phyloP scores from a whole-genome alignment of 2,113 vertebrate species.

The Spilogale gracilis region DNA sequence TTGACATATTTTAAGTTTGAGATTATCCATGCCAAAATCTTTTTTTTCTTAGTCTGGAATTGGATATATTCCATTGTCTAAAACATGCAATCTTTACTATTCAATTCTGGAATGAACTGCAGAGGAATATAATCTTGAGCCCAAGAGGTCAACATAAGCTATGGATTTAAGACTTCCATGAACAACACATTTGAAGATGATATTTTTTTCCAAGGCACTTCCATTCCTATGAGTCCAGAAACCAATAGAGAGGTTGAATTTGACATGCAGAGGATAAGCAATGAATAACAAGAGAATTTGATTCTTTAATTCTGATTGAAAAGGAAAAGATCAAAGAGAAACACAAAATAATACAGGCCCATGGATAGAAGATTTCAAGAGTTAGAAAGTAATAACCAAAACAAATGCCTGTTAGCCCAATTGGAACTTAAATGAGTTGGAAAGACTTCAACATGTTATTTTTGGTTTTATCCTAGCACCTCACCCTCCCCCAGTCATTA shows the following conservation, averaged over 20 bases:
- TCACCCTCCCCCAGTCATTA: not conserved
- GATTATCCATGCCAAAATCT: slow-evolving; percentile 19
- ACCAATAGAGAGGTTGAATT: not conserved
- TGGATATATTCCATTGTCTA: not conserved
- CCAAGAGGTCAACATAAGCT: not conserved
- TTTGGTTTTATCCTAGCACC: not conserved
- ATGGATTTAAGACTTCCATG: not conserved
- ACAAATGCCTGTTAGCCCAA: not conserved
- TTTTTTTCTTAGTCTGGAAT: slow-evolving; percentile 36
- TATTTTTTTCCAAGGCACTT: slow-evolving; percentile 2
- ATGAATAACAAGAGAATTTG: not conserved
- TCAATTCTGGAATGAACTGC: not conserved
- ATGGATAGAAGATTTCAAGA: not conserved
- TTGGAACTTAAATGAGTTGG: not conserved
- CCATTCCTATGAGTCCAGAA: not conserved
- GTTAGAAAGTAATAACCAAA: not conserved
- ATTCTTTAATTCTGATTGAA: not conserved
- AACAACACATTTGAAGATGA: not conserved
- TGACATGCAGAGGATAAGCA: not conserved
- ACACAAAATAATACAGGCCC: not conserved
- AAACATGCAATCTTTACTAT: slow-evolving; percentile 28
- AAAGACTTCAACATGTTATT: not conserved
- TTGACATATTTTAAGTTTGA: slow-evolving; percentile 30
- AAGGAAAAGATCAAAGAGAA: not conserved
- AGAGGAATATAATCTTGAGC: not conserved